Evolutionary conservation across 2,113 vertebrate species (phyloP).

Genomic region (Donacobius atricapilla): DNA sequence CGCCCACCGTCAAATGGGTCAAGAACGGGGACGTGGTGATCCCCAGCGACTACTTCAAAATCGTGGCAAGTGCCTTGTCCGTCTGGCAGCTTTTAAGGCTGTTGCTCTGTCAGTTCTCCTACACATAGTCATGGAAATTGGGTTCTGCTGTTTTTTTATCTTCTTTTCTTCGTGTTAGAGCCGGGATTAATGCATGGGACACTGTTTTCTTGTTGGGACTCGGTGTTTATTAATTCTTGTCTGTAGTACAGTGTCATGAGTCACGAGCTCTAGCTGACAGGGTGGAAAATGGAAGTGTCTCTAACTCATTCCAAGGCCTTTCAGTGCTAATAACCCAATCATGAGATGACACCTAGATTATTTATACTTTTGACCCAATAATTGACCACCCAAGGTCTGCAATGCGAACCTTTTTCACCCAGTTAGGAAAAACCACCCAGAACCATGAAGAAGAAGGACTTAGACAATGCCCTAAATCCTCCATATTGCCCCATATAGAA

Average conservation of each 20-base stretch:
- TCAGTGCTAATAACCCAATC: not conserved
- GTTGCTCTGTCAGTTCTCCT: not conserved
- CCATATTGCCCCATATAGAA: not conserved
- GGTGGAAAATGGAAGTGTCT: too few species aligned
- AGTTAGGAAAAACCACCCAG: not conserved
- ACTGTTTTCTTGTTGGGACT: too few species aligned
- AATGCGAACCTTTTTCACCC: not conserved
- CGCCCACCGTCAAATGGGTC: conserved; percentile 94
- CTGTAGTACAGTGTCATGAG: too few species aligned
- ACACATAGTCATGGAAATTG: fast-evolving
- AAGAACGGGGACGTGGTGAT: conserved; percentile 97
- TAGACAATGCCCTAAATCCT: not conserved
- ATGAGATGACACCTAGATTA: not conserved
- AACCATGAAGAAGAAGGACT: not conserved
- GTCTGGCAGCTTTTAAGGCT: fast-evolving
- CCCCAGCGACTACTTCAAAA: conserved; percentile 98
- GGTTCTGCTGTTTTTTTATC: too few species aligned
- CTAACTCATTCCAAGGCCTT: too few species aligned
- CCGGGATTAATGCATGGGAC: too few species aligned
- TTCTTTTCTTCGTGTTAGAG: too few species aligned
- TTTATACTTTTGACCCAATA: not conserved
- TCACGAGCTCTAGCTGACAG: too few species aligned
- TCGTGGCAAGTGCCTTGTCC: conserved; percentile 79
- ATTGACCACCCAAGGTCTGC: too few species aligned
- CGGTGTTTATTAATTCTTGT: too few species aligned